Conservation (phyloP, 2,888 invertebrate species). For the Geotrupes spiniger region DNA sequence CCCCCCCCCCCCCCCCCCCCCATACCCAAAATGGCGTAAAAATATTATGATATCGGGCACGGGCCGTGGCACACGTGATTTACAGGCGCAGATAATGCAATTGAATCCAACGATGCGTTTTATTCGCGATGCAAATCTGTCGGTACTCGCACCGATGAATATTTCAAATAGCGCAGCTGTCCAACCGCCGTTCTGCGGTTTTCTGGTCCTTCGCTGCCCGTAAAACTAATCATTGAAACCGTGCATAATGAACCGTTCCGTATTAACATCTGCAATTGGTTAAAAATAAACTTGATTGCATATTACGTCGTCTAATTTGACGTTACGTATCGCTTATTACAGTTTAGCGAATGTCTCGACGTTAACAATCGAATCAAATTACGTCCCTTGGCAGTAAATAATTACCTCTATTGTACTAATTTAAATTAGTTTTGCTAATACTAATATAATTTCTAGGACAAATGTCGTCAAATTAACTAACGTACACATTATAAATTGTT, state of each 20-base stretch:
- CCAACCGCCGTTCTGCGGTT: slow-evolving; percentile 18
- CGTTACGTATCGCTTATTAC: no score
- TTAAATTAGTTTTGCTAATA: no score
- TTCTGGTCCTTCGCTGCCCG: slow-evolving; percentile 7
- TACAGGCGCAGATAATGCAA: slow-evolving; percentile 34
- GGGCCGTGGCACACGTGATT: slow-evolving; percentile 29
- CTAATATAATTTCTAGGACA: no score
- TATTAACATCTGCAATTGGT: slow-evolving; percentile 1
- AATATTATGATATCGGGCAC: slow-evolving; percentile 15
- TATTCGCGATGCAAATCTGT: slow-evolving; percentile 33
- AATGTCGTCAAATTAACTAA: no score
- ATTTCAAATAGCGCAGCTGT: slow-evolving; percentile 25
- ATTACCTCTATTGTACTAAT: no score
- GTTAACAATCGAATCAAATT: no score
- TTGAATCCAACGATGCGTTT: slow-evolving; percentile 35
- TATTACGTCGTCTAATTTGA: no score
- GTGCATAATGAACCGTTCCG: background rate
- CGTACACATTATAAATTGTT: no score
- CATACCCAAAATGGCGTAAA: slow-evolving; percentile 15
- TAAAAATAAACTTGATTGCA: no score
- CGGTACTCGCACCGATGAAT: slow-evolving; percentile 25
- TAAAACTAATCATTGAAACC: slow-evolving; percentile 5
- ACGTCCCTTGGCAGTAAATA: no score
- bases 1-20: background rate
- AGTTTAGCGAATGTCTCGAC: no score